Base-by-base conservation (phyloP, 2,888 invertebrate genomes). In the Cerastis rubricosa region DNA sequence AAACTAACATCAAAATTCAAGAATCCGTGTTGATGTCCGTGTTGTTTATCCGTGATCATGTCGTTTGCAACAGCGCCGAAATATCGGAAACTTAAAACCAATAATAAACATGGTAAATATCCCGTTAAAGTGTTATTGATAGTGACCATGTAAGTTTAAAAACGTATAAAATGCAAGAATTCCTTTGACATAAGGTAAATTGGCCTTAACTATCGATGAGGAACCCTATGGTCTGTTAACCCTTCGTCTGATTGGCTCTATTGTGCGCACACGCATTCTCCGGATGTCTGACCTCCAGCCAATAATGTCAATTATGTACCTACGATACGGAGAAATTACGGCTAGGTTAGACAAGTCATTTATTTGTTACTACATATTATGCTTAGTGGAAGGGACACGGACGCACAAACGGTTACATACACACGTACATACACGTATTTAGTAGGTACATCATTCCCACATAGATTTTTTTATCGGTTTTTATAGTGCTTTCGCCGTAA, bases 221-320 rank as follows among this genome's bases (percentile, higher is more conserved):
- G 61, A 75, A 40, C n/a, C 40, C 14, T 17, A 45, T n/a, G 51
- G 29, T 29, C 47, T 66, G 45, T 17, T 61, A 63, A 47, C 69
- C 49, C 35, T 25, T 5, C 12, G 40, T 12, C 66, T 85, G 76
- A 83, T 83, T 83, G 76, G 40, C 45, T 81, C 76, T 45, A 83
- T 83, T 83, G 76, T 85, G 69, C n/a, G 45, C 43, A 25, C 47
- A 29, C 54, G n/a, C 71, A 64, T 81, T 61, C 81, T 47, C 70
- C 64, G 68, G 59, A 71, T 68, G 35, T 49, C 35, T 82, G 85
- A 82, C 81, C 82, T 64, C 57, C 17, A 29, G 22, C 51, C 75
- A 74, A 81, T 81, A 64, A 22, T 5, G 74, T 81, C 81, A 74
- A 78, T 78, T 51, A 78, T 81, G 2, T 29, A 29, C 8, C 9